phyloP scores from a whole-genome alignment of 2,888 invertebrate genomes.

The Actias luna region DNA sequence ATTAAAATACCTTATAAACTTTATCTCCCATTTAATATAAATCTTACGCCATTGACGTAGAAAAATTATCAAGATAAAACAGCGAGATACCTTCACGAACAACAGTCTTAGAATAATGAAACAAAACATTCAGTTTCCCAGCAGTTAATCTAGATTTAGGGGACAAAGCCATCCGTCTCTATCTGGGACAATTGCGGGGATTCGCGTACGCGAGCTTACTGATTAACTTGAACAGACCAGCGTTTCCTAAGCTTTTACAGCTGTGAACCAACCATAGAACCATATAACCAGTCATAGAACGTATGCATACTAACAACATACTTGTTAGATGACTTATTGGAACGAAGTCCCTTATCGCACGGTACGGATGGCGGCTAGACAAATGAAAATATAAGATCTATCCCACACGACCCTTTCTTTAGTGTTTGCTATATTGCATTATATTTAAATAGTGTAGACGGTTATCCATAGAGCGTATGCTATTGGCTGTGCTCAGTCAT shows the following conservation, averaged over 20 bases:
- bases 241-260: background rate
- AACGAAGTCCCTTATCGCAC: no score
- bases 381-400: no score
- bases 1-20: background rate
- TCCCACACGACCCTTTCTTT: no score
- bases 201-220: background rate
- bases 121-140: conserved; percentile 24
- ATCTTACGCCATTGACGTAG: background rate
- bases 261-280: background rate
- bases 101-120: conserved; percentile 32
- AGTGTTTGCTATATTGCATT: no score
- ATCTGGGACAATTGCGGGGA: conserved; percentile 32
- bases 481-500: no score
- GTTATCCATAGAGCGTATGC: no score
- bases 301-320: no score
- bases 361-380: no score
- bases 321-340: no score
- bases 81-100: conserved; percentile 25
- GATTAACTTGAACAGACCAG: background rate
- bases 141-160: conserved; percentile 40
- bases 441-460: no score
- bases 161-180: conserved; percentile 38
- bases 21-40: background rate
- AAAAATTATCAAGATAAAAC: conserved; percentile 7
- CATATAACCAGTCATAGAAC: background rate